phyloP scores from a whole-genome alignment of 2,888 invertebrate genomes.

The Meandrusa payeni region DNA sequence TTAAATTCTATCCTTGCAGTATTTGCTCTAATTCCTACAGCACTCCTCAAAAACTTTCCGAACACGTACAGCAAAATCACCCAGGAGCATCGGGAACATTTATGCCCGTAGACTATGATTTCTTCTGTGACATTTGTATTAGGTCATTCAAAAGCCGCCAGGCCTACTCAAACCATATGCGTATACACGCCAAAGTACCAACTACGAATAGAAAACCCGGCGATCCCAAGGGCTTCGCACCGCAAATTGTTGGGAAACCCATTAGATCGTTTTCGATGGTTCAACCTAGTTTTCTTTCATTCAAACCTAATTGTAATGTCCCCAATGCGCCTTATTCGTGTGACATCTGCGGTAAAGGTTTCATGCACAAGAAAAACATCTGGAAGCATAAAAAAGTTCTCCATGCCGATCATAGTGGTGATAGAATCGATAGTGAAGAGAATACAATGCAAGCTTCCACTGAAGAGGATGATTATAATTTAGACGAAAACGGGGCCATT shows the following conservation, averaged over 20 bases:
- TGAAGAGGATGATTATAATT: slow-evolving; percentile 71
- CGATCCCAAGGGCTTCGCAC: slow-evolving; percentile 59
- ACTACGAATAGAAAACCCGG: slow-evolving; percentile 70
- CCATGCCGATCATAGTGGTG: slow-evolving; percentile 68
- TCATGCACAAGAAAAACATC: slow-evolving; percentile 78
- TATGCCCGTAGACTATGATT: slow-evolving; percentile 51
- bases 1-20: slow-evolving; percentile 83
- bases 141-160: slow-evolving; percentile 81
- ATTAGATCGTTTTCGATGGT: slow-evolving; percentile 60
- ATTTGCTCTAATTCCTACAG: slow-evolving; percentile 82
- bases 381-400: slow-evolving; percentile 79
- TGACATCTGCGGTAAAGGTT: slow-evolving; percentile 83
- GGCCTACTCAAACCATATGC: slow-evolving; percentile 78
- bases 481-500: slow-evolving; percentile 65
- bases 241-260: slow-evolving; percentile 69
- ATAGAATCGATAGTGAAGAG: slow-evolving; percentile 72
- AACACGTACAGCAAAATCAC: slow-evolving; percentile 76
- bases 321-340: slow-evolving; percentile 80
- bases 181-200: slow-evolving; percentile 76
- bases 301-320: slow-evolving; percentile 63
- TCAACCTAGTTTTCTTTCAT: slow-evolving; percentile 56
- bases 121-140: slow-evolving; percentile 81
- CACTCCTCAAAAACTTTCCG: slow-evolving; percentile 81
- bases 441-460: slow-evolving; percentile 76
- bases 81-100: slow-evolving; percentile 55